Percentiles rank a stretch among this genome's conserved stretches.
Evolutionary conservation across 1,140 invertebrate species (phyloP).

Genomic region (Condylostylus longicornis): DNA sequence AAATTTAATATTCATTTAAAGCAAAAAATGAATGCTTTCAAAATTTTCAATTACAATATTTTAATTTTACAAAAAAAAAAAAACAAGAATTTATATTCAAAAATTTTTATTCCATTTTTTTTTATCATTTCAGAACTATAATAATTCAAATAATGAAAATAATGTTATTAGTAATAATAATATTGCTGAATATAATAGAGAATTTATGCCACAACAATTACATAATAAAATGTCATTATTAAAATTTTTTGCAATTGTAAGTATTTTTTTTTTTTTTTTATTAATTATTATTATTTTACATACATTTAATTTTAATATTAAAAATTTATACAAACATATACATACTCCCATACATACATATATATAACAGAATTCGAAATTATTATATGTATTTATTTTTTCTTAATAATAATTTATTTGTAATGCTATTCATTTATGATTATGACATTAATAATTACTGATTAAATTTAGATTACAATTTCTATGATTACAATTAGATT

Average conservation of each 20-base stretch:
- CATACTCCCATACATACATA: not conserved
- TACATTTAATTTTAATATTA: slow-evolving; percentile 1
- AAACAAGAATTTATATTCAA: too few species aligned
- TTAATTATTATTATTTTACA: not conserved
- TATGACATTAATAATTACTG: too few species aligned
- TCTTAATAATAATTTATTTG: too few species aligned
- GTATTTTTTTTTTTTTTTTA: slow-evolving; percentile 19
- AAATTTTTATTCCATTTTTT: slow-evolving; percentile 7
- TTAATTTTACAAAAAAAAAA: too few species aligned
- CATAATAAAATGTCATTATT: slow-evolving; percentile 40
- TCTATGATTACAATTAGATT: too few species aligned
- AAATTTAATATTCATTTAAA: too few species aligned
- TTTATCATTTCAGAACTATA: slow-evolving; percentile 14
- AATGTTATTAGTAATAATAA: slow-evolving; percentile 23
- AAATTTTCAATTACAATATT: too few species aligned
- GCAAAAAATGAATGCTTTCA: too few species aligned
- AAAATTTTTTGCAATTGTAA: slow-evolving; percentile 48
- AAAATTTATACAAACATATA: not conserved
- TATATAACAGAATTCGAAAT: not conserved
- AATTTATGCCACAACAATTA: slow-evolving; percentile 13
- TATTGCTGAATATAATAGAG: slow-evolving; percentile 25
- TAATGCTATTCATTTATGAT: too few species aligned
- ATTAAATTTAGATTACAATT: too few species aligned
- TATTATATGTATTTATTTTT: too few species aligned
- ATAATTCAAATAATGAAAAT: slow-evolving; percentile 23